Conservation (phyloP, 1,140 invertebrate genomes). For the Heterodera schachtii region DNA sequence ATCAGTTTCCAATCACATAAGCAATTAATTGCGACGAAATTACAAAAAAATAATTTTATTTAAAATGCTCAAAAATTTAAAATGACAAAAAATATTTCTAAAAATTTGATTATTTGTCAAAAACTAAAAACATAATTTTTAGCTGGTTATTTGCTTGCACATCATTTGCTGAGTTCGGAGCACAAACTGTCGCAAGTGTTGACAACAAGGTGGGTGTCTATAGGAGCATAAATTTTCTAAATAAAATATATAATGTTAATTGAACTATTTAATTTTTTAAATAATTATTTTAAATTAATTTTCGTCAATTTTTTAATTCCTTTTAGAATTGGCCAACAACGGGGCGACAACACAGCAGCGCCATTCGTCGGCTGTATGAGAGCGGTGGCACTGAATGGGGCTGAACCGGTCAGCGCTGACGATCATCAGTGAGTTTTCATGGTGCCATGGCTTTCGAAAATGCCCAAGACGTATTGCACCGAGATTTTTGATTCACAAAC, state of each 20-base stretch:
- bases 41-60: too few relatives aligned
- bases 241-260: background rate
- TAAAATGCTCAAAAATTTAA: too few relatives aligned
- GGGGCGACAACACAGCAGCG: background rate
- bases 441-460: conserved; percentile 1
- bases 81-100: too few relatives aligned
- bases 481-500: too few relatives aligned
- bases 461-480: background rate
- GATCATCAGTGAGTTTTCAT: conserved; percentile 27
- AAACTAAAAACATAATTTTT: background rate
- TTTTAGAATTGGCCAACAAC: conserved; percentile 27
- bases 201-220: background rate
- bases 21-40: too few relatives aligned
- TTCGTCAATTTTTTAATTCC: background rate
- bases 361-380: conserved; percentile 35
- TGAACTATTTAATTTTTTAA: background rate
- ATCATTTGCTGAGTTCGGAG: background rate
- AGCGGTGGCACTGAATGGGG: conserved; percentile 33
- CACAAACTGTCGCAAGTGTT: background rate
- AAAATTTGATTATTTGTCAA: too few relatives aligned
- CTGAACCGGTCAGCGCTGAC: background rate
- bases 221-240: too few relatives aligned
- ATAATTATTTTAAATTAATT: background rate
- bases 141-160: conserved; percentile 13
- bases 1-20: too few relatives aligned